These are phyloP conservation scores for Ceratothoa steindachneri DNA, from an alignment of 2,888 invertebrate species.

Conservation along the genomic window DNA sequence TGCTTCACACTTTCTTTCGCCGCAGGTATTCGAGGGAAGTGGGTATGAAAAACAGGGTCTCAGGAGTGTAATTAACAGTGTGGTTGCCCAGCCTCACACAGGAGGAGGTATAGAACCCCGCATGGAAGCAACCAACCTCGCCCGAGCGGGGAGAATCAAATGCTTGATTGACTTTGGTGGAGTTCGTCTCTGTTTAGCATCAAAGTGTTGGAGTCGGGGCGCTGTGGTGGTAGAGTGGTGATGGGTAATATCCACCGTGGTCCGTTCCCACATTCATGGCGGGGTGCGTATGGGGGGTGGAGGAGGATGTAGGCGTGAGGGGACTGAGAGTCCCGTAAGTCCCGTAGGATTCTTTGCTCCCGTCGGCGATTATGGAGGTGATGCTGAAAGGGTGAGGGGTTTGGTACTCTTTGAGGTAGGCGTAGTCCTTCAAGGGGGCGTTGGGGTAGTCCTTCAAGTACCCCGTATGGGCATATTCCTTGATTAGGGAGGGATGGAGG, in stretches of 20 bases:
- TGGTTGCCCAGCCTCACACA: too few relatives aligned
- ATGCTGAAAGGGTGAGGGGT: constrained; percentile 44
- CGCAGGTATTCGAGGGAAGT: too few relatives aligned
- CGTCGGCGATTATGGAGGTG: constrained; percentile 44
- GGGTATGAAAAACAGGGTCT: too few relatives aligned
- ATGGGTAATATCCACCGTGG: constrained; percentile 33
- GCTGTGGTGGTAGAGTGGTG: constrained; percentile 38
- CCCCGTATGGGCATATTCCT: constrained; percentile 32
- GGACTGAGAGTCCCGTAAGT: constrained; percentile 33
- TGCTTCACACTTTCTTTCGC: too few relatives aligned
- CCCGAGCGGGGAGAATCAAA: too few relatives aligned
- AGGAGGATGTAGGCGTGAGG: constrained; percentile 29
- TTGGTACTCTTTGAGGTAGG: constrained; percentile 41
- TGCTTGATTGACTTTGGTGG: too few relatives aligned
- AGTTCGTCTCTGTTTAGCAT: constrained; percentile 23
- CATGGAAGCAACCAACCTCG: too few relatives aligned
- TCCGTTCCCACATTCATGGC: constrained; percentile 27
- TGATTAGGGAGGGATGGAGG: constrained; percentile 42
- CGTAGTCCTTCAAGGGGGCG: constrained; percentile 37
- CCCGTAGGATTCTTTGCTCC: constrained; percentile 40
- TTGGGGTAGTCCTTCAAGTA: constrained; percentile 39
- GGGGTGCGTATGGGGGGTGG: constrained; percentile 12
- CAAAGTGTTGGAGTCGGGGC: constrained; percentile 30
- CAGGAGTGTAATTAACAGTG: too few relatives aligned
- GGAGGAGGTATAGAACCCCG: too few relatives aligned